Base-by-base conservation (phyloP, 2,797 vertebrate species). In the Crocidura indochinensis region DNA sequence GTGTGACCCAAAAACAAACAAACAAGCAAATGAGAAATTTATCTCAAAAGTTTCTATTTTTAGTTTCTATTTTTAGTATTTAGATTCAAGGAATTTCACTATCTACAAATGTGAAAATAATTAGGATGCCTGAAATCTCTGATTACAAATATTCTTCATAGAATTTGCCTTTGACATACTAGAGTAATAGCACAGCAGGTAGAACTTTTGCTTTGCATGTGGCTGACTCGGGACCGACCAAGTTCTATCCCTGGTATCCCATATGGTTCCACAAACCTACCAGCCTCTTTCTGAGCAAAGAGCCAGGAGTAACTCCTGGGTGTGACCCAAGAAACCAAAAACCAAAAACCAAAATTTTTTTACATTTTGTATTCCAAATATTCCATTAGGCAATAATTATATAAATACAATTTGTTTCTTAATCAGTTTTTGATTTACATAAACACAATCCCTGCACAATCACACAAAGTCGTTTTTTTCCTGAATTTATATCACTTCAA, bases 341-440 rank as follows among this genome's bases (percentile, higher is more conserved):
- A 38, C 38, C 2, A 38, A 38, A 38, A 38, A 38, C 2, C 38
- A 38, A 38, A 38, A 2, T 2, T 2, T 38, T 38, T 38, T 38
- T 38, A 38, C 51, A 87, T 65, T 88, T 71, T 72, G 38, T 27
- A 92, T 88, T 87, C 72, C 71, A 89, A 91, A 60, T 79, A 88
- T 75, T 75, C 38, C 56, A 92, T 94, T 85, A 90, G 46, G 60
- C 27, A 85, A 83, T 64, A 24, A n/a, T 86, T 90, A 87, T 87
- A 87, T 78, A 72, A 92, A 91, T 38, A 91, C 75, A 87, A 64
- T 19, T 81, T 92, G 74, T 77, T 29, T 91, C 86, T 84, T 60
- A 29, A n/a, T 92, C 44, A n/a, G 9, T 64, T 84, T 69, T 90
- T 88, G 47, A 78, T 88, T 91, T 71, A 90, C 84, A 31, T 88